Base-by-base conservation (phyloP, 2,113 vertebrate genomes). In the Amazona guildingii region DNA sequence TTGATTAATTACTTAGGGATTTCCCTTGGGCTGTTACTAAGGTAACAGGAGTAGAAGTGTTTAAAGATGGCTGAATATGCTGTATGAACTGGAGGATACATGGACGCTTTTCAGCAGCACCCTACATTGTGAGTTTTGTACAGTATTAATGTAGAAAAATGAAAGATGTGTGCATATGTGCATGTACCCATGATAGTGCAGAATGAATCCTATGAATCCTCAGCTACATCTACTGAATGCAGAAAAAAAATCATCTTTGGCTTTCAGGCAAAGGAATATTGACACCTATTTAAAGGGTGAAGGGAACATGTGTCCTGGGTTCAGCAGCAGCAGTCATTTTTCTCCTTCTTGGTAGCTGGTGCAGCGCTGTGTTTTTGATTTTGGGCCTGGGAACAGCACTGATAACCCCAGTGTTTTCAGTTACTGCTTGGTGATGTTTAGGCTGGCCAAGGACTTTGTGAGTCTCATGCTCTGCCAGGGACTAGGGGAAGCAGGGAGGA, bases 1-100 rank as follows among this genome's bases (percentile, higher is more conserved):
- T 95, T 79, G 69, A 95, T 95, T 96, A 95, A 96, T 96, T 92
- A 94, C 91, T 81, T 59, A 44, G 63, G 94, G 63, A 86, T 96
- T 96, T 95, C 79, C 95, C 93, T 79, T 10, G 51, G 46, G 77
- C 81, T 86, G 94, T 97, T 97, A 90, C 86, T 83, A 96, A 85
- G 88, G 93, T 85, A 93, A 94, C 69, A 49, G 44, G 61, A 84
- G 37, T 59, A 86, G 87, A 83, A 89, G 31, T 28, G 67, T 75
- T 87, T 92, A 75, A 94, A 87, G 61, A 76, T 85, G 78, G 70
- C 62, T 92, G 90, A 94, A 73, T 52, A 31, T 21, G 49, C 25
- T 70, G 25, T 27, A 27, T 44, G n/a, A 37, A 12, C 81, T 74
- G 37, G 46, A 72, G 69, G 31, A 81, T 61, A 77, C 2, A 2